A percentile compares a stretch with the other conserved stretches of the same genome.
Conservation (phyloP, 2,113 vertebrate genomes). For the Capra hircus region DNA sequence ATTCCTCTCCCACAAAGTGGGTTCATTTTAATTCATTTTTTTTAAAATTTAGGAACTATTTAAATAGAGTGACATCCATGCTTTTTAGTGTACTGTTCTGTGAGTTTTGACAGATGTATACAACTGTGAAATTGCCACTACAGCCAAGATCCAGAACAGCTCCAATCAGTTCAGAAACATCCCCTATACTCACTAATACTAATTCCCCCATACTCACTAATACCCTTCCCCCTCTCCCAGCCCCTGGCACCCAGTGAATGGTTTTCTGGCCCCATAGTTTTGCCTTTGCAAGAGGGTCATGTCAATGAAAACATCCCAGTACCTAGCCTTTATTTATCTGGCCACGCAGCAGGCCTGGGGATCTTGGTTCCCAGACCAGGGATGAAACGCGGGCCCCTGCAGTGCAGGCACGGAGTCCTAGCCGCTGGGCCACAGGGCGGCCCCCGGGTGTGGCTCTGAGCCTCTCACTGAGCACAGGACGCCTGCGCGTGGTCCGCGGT, state of each 20-base stretch:
- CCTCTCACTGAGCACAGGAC: not conserved
- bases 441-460: not conserved
- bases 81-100: too few species aligned
- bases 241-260: not conserved
- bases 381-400: not conserved
- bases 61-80: too few species aligned
- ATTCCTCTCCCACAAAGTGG: too few species aligned
- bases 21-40: too few species aligned
- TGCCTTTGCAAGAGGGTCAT: not conserved
- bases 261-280: not conserved
- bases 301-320: not conserved
- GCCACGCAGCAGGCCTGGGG: not conserved
- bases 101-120: not conserved
- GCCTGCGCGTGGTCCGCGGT: rapidly evolving
- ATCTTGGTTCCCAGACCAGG: not conserved
- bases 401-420: not conserved
- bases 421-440: not conserved
- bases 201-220: not conserved
- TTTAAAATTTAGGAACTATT: too few species aligned
- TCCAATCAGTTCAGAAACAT: not conserved
- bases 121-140: not conserved
- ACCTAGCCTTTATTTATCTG: not conserved
- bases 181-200: not conserved
- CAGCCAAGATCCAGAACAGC: not conserved
- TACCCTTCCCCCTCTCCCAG: not conserved